Percentiles rank a stretch among this genome's conserved stretches.
phyloP scores from a whole-genome alignment of 2,113 vertebrate genomes.

The Anhinga rufa region DNA sequence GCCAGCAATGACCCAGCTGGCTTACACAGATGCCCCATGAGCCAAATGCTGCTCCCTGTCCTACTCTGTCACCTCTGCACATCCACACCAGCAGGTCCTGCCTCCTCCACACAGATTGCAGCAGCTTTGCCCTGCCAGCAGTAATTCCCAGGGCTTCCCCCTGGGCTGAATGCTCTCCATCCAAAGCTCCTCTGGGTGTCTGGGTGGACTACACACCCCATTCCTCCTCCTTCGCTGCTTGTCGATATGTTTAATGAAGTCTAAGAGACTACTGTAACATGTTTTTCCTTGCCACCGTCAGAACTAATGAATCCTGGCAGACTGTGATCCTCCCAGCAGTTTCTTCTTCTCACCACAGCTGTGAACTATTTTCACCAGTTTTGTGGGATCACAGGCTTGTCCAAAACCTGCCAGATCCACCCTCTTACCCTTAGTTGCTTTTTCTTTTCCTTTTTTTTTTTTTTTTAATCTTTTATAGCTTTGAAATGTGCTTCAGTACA shows the following conservation, averaged over 20 bases:
- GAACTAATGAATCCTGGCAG: neutral
- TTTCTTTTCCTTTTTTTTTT: neutral
- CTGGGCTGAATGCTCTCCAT: neutral
- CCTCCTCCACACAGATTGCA: accelerated
- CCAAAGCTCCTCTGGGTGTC: neutral
- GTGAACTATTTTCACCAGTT: neutral
- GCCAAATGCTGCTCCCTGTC: neutral
- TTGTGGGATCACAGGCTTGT: neutral
- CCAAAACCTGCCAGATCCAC: neutral
- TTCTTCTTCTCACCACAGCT: neutral
- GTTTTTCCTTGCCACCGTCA: neutral
- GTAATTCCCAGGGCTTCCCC: neutral
- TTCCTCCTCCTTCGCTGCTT: neutral
- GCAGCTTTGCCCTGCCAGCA: neutral
- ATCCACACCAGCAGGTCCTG: neutral
- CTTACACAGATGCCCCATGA: neutral
- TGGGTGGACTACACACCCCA: neutral
- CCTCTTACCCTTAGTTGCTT: neutral
- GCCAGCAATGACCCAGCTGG: neutral
- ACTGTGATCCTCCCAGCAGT: accelerated
- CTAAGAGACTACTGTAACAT: neutral
- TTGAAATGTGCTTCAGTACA: neutral
- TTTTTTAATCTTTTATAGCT: neutral
- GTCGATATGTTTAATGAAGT: neutral
- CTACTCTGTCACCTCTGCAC: neutral